phyloP scores from a whole-genome alignment of 1,140 invertebrate species.

The Trissolcus basalis region DNA sequence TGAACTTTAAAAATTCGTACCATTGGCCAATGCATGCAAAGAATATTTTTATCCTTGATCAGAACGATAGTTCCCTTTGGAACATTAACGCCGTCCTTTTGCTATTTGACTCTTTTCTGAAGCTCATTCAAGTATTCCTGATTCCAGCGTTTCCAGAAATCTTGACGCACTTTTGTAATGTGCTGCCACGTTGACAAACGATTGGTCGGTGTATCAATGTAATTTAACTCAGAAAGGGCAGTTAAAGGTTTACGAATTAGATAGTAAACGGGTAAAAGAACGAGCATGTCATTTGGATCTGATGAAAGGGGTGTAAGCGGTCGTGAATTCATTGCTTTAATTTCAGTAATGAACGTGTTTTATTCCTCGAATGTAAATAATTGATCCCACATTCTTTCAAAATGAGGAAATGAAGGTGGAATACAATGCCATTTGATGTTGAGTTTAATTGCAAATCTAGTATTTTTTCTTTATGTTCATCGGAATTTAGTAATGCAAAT shows the following conservation, averaged over 20 bases:
- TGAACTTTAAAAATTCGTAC: slow-evolving; percentile 32
- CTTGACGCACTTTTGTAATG: slow-evolving; percentile 16
- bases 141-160: slow-evolving; percentile 45
- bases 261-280: slow-evolving; percentile 8
- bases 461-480: too few relatives aligned
- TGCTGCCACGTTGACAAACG: slow-evolving; percentile 23
- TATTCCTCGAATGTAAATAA: slow-evolving; percentile 51
- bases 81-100: background rate
- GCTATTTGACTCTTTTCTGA: slow-evolving; percentile 31
- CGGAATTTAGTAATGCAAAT: too few relatives aligned
- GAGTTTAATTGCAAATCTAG: slow-evolving; percentile 29
- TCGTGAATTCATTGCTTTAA: slow-evolving; percentile 50
- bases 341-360: slow-evolving; percentile 6
- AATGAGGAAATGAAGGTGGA: slow-evolving; percentile 48
- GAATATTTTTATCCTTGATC: background rate
- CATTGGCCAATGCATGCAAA: slow-evolving; percentile 30
- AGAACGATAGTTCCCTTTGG: background rate
- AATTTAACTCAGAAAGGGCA: background rate
- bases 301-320: slow-evolving; percentile 41
- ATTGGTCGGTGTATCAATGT: background rate
- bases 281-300: slow-evolving; percentile 23
- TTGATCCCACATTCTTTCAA: too few relatives aligned
- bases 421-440: slow-evolving; percentile 66
- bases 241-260: background rate
- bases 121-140: slow-evolving; percentile 55